A percentile compares a stretch with the other conserved stretches of the same genome.
Conservation (phyloP, 35 echinoderm and acorn worm genomes). For the Amphiura filiformis region DNA sequence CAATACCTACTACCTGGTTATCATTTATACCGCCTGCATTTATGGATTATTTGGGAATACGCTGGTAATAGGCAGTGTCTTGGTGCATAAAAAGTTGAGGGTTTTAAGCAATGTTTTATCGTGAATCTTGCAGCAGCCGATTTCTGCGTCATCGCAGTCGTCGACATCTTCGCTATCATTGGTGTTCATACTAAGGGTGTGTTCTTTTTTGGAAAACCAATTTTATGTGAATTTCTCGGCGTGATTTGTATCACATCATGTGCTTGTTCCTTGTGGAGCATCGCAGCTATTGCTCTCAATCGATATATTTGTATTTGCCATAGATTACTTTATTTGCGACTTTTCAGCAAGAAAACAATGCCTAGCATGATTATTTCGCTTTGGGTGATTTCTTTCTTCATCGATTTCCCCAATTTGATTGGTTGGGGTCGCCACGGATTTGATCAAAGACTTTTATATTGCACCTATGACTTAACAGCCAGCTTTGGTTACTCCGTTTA, state of each 20-base stretch:
- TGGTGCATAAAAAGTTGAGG: too few species aligned
- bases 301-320: constrained; percentile 75
- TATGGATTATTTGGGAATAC: too few species aligned
- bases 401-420: constrained; percentile 69
- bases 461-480: constrained; percentile 64
- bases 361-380: constrained; percentile 31
- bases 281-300: constrained; percentile 70
- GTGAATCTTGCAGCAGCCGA: too few species aligned
- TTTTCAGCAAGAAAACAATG: constrained; percentile 66
- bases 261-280: constrained; percentile 80
- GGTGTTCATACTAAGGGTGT: too few species aligned
- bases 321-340: constrained; percentile 36
- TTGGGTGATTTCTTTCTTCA: constrained; percentile 66
- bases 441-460: constrained; percentile 55
- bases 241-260: constrained; percentile 76
- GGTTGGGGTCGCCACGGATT: constrained; percentile 74
- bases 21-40: too few species aligned
- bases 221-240: constrained; percentile 75
- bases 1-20: too few species aligned
- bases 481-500: constrained; percentile 69
- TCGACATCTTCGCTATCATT: too few species aligned
- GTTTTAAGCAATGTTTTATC: too few species aligned
- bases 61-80: too few species aligned
- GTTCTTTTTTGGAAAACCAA: constrained; percentile 40
- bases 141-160: too few species aligned